Conservation (phyloP, 2,113 vertebrate genomes). For the Pangasianodon hypophthalmus region DNA sequence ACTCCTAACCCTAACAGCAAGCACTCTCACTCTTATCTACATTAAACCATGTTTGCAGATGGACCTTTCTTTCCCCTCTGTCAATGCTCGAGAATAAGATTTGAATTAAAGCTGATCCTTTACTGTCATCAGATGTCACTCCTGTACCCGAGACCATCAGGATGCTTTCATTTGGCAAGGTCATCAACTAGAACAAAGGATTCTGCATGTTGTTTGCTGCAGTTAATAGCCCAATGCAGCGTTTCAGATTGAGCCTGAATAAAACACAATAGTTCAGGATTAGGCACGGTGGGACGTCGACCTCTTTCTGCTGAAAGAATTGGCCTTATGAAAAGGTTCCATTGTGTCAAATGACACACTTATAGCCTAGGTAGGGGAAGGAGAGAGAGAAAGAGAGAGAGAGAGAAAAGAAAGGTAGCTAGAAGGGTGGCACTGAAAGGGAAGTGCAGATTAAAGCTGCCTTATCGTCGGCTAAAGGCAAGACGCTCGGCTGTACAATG, state of each 20-base stretch:
- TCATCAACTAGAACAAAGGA: constrained; percentile 11
- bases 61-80: not conserved
- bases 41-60: not conserved
- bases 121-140: not conserved
- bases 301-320: constrained; percentile 5
- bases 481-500: constrained; percentile 31
- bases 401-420: constrained; percentile 2
- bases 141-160: not conserved
- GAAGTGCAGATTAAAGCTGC: constrained; percentile 38
- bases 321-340: constrained; percentile 30
- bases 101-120: not conserved
- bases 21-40: not conserved
- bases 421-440: constrained; percentile 20
- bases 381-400: not conserved
- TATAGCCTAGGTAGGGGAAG: not conserved
- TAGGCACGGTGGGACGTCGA: not conserved
- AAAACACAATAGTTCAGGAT: not conserved
- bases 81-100: not conserved
- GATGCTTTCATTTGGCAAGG: not conserved
- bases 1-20: constrained; percentile 1
- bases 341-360: constrained; percentile 36
- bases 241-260: not conserved
- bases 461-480: constrained; percentile 26
- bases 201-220: not conserved
- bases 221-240: not conserved